Base-by-base conservation (phyloP, 37 sponge, comb jelly and placozoan genomes). In the Lycopodina hypogea region DNA sequence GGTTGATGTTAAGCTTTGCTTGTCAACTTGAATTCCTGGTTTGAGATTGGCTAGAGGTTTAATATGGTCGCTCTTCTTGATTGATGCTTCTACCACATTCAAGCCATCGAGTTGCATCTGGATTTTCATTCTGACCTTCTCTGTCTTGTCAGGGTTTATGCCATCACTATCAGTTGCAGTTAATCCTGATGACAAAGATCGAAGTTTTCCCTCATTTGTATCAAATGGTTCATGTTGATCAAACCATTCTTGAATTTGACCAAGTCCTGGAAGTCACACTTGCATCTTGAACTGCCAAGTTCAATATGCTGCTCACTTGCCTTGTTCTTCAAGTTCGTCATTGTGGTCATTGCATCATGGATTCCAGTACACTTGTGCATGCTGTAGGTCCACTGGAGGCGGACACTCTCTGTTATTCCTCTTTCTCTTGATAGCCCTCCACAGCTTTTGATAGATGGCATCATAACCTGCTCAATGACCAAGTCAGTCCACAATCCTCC, bases 291-390 rank as follows among this genome's bases (percentile, higher is more conserved):
- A 53, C 39, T 51, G 4, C 59, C 21, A 6, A 58, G 14, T 19
- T 58, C 21, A 58, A 6, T 58, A 14, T 58, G 59, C 59, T 58
- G 59, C 14, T 58, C 59, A 58, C 3, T 26, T 58, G 9, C 14
- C 14, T 6, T 14, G 59, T 58, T 8, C 26, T 58, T 80, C 22
- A 69, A 52, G 15, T 70, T 69, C 45, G 71, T 80, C 36, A 45
- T 24, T 80, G 81, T 80, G 56, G 72, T 56, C 83, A 82, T 57
- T 35, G 72, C 83, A 53, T 82, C 83, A 60, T 82, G 71, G 24
- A 82, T 74, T 14, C 63, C 56, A 37, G 66, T 45, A 82, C 72
- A 82, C 61, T 82, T 70, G 45, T 82, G 68, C 74, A 82, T 73
- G 33, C 74, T 74, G 52, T 73, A 72, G 34, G 59, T 41, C 75